These are phyloP conservation scores for Cephus rjabovi DNA, from an alignment of 2,888 invertebrate species.

Conservation along the genomic window DNA sequence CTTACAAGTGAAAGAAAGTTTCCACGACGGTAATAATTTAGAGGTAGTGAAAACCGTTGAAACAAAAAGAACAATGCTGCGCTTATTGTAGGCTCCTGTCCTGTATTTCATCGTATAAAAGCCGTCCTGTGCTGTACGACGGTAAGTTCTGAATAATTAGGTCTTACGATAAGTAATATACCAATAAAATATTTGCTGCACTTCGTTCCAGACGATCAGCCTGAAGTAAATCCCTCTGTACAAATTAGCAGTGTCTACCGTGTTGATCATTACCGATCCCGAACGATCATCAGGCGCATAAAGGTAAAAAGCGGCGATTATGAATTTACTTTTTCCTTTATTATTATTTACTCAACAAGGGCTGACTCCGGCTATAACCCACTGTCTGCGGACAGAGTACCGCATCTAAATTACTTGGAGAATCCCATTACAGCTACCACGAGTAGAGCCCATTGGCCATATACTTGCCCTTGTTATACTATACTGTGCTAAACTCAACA, in stretches of 20 bases:
- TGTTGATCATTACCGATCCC: neutral
- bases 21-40: neutral
- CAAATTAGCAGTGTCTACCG: neutral
- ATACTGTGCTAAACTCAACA: slow-evolving; percentile 7
- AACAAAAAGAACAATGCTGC: neutral
- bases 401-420: slow-evolving; percentile 29
- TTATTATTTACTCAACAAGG: neutral
- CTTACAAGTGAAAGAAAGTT: neutral
- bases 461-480: neutral
- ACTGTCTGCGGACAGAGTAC: slow-evolving; percentile 22
- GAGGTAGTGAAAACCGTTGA: neutral
- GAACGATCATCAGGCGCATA: neutral
- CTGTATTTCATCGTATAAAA: neutral
- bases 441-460: slow-evolving; percentile 4
- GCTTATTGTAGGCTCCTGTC: neutral
- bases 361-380: neutral
- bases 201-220: neutral
- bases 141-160: neutral
- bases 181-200: neutral
- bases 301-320: neutral
- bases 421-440: slow-evolving; percentile 28
- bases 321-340: neutral
- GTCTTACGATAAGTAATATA: neutral
- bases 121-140: neutral
- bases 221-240: neutral